Percentiles rank a stretch among this genome's conserved stretches.
Conservation (phyloP, 2,113 vertebrate species). For the Platysternon megacephalum region DNA sequence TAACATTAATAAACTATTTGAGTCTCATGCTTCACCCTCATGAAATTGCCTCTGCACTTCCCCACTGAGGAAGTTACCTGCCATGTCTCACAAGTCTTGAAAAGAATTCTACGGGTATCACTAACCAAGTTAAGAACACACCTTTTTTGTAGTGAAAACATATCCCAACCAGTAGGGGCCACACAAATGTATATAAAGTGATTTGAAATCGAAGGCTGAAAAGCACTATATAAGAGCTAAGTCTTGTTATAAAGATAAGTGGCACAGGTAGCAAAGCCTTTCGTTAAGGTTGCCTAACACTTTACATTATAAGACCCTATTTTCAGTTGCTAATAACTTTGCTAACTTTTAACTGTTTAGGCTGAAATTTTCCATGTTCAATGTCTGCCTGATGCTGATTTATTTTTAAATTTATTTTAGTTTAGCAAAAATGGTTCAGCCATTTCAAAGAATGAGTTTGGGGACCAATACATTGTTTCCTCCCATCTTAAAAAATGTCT, state of each 20-base stretch:
- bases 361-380: neutral
- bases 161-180: neutral
- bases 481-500: neutral
- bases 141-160: neutral
- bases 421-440: neutral
- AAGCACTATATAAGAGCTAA: neutral
- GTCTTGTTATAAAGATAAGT: neutral
- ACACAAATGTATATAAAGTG: neutral
- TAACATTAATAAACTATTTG: rapidly evolving
- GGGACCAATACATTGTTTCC: neutral
- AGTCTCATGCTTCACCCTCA: neutral
- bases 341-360: neutral
- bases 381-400: neutral
- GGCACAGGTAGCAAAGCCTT: neutral
- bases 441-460: neutral
- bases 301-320: neutral
- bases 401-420: neutral
- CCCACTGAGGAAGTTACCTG: neutral
- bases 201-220: neutral
- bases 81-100: neutral
- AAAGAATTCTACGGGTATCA: neutral
- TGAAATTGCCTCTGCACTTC: neutral
- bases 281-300: neutral
- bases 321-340: neutral
- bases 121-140: neutral